Base-by-base conservation (phyloP, 2,888 invertebrate genomes). In the Andrena praecox region DNA sequence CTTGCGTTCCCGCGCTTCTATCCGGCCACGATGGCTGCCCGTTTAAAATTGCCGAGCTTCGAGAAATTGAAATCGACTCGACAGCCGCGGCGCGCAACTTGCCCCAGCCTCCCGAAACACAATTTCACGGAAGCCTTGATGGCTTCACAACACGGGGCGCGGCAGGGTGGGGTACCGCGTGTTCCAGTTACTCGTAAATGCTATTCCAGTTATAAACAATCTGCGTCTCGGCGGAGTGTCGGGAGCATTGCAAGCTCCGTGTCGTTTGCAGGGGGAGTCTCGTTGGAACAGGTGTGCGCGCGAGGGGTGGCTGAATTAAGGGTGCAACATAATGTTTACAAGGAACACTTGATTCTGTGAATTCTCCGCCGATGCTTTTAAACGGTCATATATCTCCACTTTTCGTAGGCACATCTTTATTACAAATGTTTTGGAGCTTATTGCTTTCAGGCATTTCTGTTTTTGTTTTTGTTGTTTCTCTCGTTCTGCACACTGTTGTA, bases 1-100 rank as follows among this genome's bases (percentile, higher is more conserved):
- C 3, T 27, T 33, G 2, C 8, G 1, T 42, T 35, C 20, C 20
- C 2, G 20, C 4, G 24, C 2, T 67, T 48, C 50, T 29, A 24
- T 20, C 54, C 27, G 12, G 33, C 48, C 50, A 24, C 10, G 4
- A 0, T 16, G 4, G 48, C 16, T 16, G 33, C 0, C 1, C 20
- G 63, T 24, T 73, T 42, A 48, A 48, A 62, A 42, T 35, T 54
- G 20, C 62, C 64, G 29, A n/a, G 48, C 16, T 10, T 24, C 48
- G 35, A 50, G 50, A 60, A 54, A 77, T 73, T 67, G 20, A 10
- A 33, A 52, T 12, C 7, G 67, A 31, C 20, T 52, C 10, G 10
- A 66, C 56, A 42, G 33, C 10, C 48, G 29, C 2, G 35, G 20
- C 6, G 5, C 2, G 16, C 20, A 52, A 48, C 52, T 59, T 27